Evolutionary conservation across 2,888 invertebrate genomes (phyloP).

Genomic region (Cataglyphis rosenhaueri): DNA sequence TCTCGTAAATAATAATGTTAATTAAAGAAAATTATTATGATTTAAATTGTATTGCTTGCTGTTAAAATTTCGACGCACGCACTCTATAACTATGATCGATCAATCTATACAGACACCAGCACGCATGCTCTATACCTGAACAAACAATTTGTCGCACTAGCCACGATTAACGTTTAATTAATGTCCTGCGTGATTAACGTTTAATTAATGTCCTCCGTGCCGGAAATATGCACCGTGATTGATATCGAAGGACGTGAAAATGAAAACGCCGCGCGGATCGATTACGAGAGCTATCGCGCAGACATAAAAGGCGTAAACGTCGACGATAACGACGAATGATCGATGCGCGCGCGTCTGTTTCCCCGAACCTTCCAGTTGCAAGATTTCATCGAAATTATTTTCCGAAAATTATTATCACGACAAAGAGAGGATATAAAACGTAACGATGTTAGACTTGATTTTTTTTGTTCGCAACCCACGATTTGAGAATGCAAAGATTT

Average conservation of each 20-base stretch:
- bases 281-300: slow-evolving; percentile 62
- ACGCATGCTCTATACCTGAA: background rate
- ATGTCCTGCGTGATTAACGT: slow-evolving; percentile 5
- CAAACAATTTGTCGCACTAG: slow-evolving; percentile 4
- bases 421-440: background rate
- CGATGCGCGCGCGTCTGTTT: slow-evolving; percentile 19
- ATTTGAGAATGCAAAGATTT: background rate
- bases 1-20: background rate
- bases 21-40: background rate
- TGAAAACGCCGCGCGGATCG: slow-evolving; percentile 54
- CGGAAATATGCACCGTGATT: background rate
- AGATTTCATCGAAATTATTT: background rate
- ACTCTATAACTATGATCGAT: background rate
- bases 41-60: background rate
- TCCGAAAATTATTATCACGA: background rate
- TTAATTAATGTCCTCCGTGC: slow-evolving; percentile 27
- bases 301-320: slow-evolving; percentile 67
- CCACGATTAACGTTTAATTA: slow-evolving; percentile 31
- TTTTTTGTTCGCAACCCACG: background rate
- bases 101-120: background rate
- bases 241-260: slow-evolving; percentile 4
- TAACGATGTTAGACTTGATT: background rate
- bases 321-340: slow-evolving; percentile 28
- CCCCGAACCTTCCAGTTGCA: background rate
- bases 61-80: background rate